Evolutionary conservation across 2,888 invertebrate species (phyloP).

Genomic region (Myopa tessellatipennis): DNA sequence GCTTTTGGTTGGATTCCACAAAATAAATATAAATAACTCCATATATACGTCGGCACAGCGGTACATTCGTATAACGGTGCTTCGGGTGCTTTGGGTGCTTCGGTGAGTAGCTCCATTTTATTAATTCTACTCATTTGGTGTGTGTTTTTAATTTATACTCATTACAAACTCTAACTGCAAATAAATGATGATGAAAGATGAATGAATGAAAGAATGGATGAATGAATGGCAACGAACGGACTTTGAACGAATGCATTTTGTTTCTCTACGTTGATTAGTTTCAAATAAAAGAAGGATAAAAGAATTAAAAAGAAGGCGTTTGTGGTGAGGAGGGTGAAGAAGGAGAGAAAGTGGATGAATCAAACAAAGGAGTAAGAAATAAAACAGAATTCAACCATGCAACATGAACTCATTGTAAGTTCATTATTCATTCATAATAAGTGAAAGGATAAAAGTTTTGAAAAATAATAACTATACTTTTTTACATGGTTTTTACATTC

Average conservation of each 20-base stretch:
- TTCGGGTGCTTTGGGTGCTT: not conserved
- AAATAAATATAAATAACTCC: not conserved
- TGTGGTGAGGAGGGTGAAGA: no score
- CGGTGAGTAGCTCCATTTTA: slow-evolving; percentile 27
- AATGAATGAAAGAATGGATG: not conserved
- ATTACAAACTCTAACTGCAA: slow-evolving; percentile 4
- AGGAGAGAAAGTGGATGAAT: no score
- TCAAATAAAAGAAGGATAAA: slow-evolving; percentile 17
- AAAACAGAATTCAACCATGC: not conserved
- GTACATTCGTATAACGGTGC: not conserved
- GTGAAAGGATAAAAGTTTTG: no score
- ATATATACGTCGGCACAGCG: not conserved
- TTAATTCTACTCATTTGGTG: slow-evolving; percentile 35
- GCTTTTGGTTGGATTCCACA: not conserved
- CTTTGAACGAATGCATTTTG: slow-evolving; percentile 13
- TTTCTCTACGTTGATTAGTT: slow-evolving; percentile 31
- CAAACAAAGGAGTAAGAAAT: not conserved
- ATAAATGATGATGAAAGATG: no score
- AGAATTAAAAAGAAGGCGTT: not conserved
- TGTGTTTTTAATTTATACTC: not conserved
- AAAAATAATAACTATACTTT: no score
- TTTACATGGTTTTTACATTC: no score
- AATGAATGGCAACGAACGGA: slow-evolving; percentile 1
- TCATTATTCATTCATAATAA: no score
- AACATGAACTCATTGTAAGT: no score